Percentiles rank a stretch among this genome's conserved stretches.
These are phyloP conservation scores for Oreochromis grahami DNA, from an alignment of 2,797 vertebrate genomes.

Conservation along the genomic window DNA sequence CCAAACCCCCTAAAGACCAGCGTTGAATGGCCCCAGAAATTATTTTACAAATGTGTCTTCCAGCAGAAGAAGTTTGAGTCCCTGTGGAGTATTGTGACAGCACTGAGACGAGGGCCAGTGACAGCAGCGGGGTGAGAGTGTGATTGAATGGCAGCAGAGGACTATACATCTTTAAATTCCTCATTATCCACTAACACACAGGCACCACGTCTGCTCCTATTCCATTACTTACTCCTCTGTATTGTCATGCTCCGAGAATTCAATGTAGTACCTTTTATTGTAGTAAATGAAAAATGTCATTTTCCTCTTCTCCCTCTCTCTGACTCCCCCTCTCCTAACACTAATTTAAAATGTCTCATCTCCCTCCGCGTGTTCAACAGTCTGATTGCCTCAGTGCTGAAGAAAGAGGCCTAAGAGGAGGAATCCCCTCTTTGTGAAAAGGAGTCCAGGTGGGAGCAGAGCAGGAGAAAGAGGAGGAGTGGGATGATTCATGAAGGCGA, in stretches of 20 bases:
- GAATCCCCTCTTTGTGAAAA: conserved; percentile 75
- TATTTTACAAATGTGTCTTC: background rate
- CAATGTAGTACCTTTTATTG: conserved; percentile 75
- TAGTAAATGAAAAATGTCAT: conserved; percentile 74
- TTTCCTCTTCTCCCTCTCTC: conserved; percentile 44
- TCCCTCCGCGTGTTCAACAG: conserved; percentile 72
- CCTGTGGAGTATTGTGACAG: conserved; percentile 36
- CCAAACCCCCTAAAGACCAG: background rate
- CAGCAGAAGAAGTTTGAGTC: conserved; percentile 23
- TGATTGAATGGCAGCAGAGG: conserved; percentile 63
- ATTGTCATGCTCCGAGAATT: conserved; percentile 77
- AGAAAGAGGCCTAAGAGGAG: conserved; percentile 74
- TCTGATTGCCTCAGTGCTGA: conserved; percentile 72
- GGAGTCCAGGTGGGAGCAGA: conserved; percentile 60
- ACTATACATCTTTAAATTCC: conserved; percentile 68
- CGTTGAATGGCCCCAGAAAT: conserved; percentile 7
- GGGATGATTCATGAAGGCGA: conserved; percentile 62
- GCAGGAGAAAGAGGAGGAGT: conserved; percentile 14
- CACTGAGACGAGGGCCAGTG: conserved; percentile 36
- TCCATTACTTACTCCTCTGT: conserved; percentile 70
- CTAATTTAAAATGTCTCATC: conserved; percentile 80
- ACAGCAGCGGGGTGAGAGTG: conserved; percentile 22
- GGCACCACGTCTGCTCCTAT: conserved; percentile 66
- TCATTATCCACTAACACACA: conserved; percentile 74
- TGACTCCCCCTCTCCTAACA: conserved; percentile 54